Evolutionary conservation across 2,797 vertebrate genomes (phyloP), one percentile per base, ranked within the genome.

Genomic region (Rhinella marina): DNA sequence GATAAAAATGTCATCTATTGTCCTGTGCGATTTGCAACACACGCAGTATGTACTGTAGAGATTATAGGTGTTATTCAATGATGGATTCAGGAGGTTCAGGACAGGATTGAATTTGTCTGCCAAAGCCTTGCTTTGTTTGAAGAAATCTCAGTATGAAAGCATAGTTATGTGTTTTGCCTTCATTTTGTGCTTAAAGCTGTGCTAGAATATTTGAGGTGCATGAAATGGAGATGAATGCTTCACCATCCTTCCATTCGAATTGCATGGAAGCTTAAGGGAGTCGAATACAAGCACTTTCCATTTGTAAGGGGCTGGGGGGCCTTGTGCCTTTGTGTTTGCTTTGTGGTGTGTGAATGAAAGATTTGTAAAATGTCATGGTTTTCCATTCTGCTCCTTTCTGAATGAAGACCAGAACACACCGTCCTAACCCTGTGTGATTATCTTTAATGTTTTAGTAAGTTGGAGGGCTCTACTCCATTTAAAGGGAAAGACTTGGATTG

Each of bases 301-400:
- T 81, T 86, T 64, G 70, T 66, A 79, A 86, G 84, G 88, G 79
- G 70, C 68, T 85, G 81, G 88, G 81, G 79, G 88, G 79, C 72
- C 84, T 82, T 59, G 16, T 32, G 54, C 66, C 84, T 82, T 89
- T 89, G 88, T 82, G 61, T 56, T 82, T 89, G 59, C 84, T 89
- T 85, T 89, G 88, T 89, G 70, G 61, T 32, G 79, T 82, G 84
- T 86, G 84, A 86, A 89, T 86, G 59, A 89, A 83, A 83, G 88
- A 89, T 86, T 89, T 89, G 88, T 89, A 86, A 83, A 86, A 89
- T 89, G 88, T 86, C 88, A 89, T 89, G 88, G 79, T 86, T 89
- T 85, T 76, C 84, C 32, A 62, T 89, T 89, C 72, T 89, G 64
- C 56, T 82, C 70, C 50, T 54, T 81, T 85, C 50, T 89, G 50